Conservation (phyloP, 2,888 invertebrate species). For the Cataglyphis altisquamis region DNA sequence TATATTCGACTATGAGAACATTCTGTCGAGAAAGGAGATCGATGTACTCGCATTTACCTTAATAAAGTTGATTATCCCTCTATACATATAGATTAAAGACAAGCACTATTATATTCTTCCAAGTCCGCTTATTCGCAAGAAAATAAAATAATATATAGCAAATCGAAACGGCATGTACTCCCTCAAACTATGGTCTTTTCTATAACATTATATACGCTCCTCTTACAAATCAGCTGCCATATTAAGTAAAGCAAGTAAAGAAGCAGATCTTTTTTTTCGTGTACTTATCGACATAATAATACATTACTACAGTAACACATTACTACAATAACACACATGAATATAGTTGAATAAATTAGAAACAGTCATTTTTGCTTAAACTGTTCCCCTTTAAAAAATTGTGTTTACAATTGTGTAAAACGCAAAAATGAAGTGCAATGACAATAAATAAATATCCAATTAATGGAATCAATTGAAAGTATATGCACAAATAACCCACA, state of each 20-base stretch:
- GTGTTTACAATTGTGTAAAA: slow-evolving; percentile 62
- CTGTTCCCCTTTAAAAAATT: slow-evolving; percentile 65
- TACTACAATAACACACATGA: slow-evolving; percentile 48
- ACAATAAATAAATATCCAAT: slow-evolving; percentile 4
- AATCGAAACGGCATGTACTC: neutral
- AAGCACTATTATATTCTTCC: neutral
- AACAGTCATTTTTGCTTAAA: slow-evolving; percentile 56
- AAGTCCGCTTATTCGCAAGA: neutral
- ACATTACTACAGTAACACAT: slow-evolving; percentile 14
- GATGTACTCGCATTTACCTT: neutral
- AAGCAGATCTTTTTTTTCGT: slow-evolving; percentile 24
- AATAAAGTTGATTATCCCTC: neutral
- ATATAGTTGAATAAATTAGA: slow-evolving; percentile 48
- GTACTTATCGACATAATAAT: slow-evolving; percentile 24
- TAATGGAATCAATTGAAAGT: neutral
- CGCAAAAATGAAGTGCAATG: slow-evolving; percentile 41
- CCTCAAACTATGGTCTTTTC: neutral
- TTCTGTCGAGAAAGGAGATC: slow-evolving; percentile 2
- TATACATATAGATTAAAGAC: neutral
- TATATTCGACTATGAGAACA: slow-evolving; percentile 41
- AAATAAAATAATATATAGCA: slow-evolving; percentile 11
- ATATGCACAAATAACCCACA: neutral
- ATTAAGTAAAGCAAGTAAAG: slow-evolving; percentile 40
- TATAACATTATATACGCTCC: neutral
- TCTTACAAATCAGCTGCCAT: neutral